Evolutionary conservation across 2,113 vertebrate genomes (phyloP).

Genomic region (Neopipo cinnamomea): DNA sequence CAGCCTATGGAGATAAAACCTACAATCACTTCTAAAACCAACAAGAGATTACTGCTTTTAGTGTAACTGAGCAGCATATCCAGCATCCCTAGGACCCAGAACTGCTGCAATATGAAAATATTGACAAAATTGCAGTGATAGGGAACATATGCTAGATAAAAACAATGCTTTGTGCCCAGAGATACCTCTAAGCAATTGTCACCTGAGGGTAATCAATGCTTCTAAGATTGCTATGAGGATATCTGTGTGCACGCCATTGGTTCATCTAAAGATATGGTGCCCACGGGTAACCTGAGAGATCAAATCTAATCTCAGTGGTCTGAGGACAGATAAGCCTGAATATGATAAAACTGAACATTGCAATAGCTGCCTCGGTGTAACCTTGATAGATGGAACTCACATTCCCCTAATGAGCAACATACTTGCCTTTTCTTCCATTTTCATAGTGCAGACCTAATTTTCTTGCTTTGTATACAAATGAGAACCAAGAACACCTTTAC

Average conservation of each 20-base stretch:
- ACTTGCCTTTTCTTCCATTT: background rate
- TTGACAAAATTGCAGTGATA: background rate
- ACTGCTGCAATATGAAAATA: background rate
- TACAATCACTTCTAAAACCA: background rate
- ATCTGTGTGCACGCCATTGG: fast-evolving
- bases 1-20: background rate
- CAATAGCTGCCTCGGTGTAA: background rate
- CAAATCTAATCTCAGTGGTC: background rate
- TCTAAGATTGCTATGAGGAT: background rate
- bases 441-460: background rate
- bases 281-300: background rate
- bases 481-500: background rate
- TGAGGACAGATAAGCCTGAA: background rate
- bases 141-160: background rate
- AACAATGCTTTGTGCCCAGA: background rate
- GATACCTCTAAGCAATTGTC: background rate
- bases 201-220: background rate
- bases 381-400: background rate
- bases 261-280: background rate
- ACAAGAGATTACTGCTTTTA: background rate
- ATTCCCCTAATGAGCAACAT: background rate
- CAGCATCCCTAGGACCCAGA: background rate
- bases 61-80: background rate
- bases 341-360: background rate
- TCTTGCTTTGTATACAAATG: background rate